Evolutionary conservation across 2,888 invertebrate genomes (phyloP).

Genomic region (Apodemia zela): DNA sequence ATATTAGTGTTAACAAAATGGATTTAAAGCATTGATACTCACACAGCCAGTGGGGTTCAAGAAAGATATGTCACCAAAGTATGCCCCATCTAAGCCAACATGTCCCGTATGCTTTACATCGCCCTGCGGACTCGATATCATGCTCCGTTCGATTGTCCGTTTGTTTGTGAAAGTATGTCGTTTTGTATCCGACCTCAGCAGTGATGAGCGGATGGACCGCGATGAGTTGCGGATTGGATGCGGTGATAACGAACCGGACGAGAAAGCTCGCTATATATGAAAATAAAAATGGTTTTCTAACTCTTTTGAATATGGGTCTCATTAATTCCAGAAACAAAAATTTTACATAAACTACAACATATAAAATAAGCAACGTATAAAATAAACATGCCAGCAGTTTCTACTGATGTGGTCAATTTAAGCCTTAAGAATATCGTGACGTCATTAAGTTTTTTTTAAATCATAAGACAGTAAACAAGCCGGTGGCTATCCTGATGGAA

Average conservation of each 20-base stretch:
- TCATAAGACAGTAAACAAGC: too few relatives aligned
- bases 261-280: conserved; percentile 14
- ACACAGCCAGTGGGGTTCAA: conserved; percentile 67
- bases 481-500: too few relatives aligned
- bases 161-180: conserved; percentile 75
- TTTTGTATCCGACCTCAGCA: conserved; percentile 74
- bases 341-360: neutral
- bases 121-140: conserved; percentile 98
- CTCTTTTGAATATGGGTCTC: conserved; percentile 5
- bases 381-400: neutral
- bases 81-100: conserved; percentile 97
- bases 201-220: conserved; percentile 55
- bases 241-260: conserved; percentile 49
- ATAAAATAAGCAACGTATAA: neutral
- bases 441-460: too few relatives aligned
- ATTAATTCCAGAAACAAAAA: too few relatives aligned
- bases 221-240: conserved; percentile 55
- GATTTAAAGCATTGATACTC: conserved; percentile 40
- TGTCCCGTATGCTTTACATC: conserved; percentile 97
- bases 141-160: conserved; percentile 89
- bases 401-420: too few relatives aligned
- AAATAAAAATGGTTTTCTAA: conserved; percentile 20
- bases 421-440: too few relatives aligned
- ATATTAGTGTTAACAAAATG: conserved; percentile 7
- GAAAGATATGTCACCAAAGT: conserved; percentile 94